Evolutionary conservation across 2,888 invertebrate species (phyloP).

Genomic region (Cyrtodaria siliqua): DNA sequence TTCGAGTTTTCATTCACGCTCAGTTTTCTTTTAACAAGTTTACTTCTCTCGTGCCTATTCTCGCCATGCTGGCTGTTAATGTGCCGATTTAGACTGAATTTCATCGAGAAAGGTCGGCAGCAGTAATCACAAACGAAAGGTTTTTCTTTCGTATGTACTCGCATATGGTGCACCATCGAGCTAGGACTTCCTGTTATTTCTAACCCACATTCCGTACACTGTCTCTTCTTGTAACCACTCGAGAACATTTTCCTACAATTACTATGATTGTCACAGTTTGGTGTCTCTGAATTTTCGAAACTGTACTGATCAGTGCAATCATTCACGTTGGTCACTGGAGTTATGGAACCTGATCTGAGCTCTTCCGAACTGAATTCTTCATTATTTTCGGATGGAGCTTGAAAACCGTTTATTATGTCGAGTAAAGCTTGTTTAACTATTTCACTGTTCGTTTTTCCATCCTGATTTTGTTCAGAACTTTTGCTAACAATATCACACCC

Average conservation of each 20-base stretch:
- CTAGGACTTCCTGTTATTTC: conserved; percentile 55
- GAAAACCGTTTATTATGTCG: conserved; percentile 44
- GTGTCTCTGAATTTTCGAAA: too few relatives aligned
- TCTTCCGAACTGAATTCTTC: conserved; percentile 27
- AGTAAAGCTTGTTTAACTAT: conserved; percentile 48
- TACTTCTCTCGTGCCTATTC: conserved; percentile 45
- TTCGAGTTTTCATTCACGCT: conserved; percentile 1
- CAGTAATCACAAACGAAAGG: conserved; percentile 57
- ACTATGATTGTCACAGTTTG: not conserved
- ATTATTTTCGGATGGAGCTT: conserved; percentile 11
- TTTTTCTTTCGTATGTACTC: conserved; percentile 52
- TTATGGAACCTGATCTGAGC: conserved; percentile 8
- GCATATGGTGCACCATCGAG: conserved; percentile 47
- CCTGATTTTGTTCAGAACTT: conserved; percentile 12
- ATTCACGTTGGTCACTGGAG: too few relatives aligned
- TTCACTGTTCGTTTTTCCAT: conserved; percentile 41
- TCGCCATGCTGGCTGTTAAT: conserved; percentile 54
- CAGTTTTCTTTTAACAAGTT: conserved; percentile 29
- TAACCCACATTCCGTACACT: conserved; percentile 45
- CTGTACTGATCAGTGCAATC: too few relatives aligned
- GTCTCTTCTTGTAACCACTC: conserved; percentile 47
- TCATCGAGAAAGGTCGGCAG: conserved; percentile 56
- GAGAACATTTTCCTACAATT: conserved; percentile 25
- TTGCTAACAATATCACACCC: conserved; percentile 39
- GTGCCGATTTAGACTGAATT: conserved; percentile 52